Evolutionary conservation across 2,797 vertebrate species (phyloP).

Genomic region (Chelon labrosus): DNA sequence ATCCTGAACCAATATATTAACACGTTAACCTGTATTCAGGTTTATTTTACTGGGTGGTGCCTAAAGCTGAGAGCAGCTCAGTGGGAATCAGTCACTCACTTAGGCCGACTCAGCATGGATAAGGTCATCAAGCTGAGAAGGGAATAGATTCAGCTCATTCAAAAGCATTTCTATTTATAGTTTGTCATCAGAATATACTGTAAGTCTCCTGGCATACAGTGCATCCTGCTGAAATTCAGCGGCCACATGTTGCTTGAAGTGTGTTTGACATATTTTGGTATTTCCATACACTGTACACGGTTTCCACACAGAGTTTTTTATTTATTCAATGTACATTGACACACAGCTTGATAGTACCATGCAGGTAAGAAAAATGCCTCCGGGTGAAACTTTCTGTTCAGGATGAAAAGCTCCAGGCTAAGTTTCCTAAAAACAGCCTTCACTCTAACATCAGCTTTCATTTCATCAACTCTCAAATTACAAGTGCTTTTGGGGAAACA

Average conservation of each 20-base stretch:
- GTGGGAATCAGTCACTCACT: conserved; percentile 59
- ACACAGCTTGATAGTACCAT: conserved; percentile 77
- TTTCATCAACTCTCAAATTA: conserved; percentile 38
- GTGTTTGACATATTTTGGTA: conserved; percentile 20
- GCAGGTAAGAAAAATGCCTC: conserved; percentile 75
- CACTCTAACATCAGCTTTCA: conserved; percentile 35
- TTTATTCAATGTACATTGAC: conserved; percentile 79
- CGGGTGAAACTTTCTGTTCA: conserved; percentile 56
- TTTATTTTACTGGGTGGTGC: conserved; percentile 24
- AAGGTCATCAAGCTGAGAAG: conserved; percentile 64
- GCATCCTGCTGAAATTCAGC: background rate
- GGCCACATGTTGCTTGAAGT: conserved; percentile 9
- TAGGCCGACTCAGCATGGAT: conserved; percentile 43
- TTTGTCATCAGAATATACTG: conserved; percentile 41
- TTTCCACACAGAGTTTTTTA: conserved; percentile 79
- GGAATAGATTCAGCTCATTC: conserved; percentile 64
- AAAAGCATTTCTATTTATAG: conserved; percentile 69
- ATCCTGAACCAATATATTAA: conserved; percentile 3
- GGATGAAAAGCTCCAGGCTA: conserved; percentile 58
- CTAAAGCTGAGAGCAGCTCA: conserved; percentile 50
- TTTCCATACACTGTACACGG: conserved; percentile 46
- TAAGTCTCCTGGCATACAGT: conserved; percentile 29
- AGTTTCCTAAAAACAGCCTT: conserved; percentile 55
- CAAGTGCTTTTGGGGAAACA: conserved; percentile 43
- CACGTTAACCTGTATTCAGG: background rate